Evolutionary conservation across 37 sponge, comb jelly and placozoan species (phyloP).

Genomic region (Mnemiopsis leidyi): DNA sequence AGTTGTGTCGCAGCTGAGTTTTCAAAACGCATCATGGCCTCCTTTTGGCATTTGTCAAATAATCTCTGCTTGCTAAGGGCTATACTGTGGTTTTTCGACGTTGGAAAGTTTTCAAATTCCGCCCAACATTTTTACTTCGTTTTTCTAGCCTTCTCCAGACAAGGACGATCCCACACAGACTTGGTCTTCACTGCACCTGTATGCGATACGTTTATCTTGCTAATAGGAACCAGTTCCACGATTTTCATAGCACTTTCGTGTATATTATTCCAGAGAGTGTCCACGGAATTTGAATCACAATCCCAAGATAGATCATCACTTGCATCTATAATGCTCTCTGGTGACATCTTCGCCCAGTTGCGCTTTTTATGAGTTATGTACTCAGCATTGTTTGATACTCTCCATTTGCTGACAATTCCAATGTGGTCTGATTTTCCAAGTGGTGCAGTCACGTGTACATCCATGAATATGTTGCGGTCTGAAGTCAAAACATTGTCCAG

Average conservation of each 20-base stretch:
- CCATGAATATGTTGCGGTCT: neutral
- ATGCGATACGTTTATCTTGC: neutral
- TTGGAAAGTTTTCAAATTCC: slow-evolving; percentile 27
- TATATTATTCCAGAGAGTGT: neutral
- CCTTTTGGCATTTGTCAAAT: neutral
- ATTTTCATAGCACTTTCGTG: neutral
- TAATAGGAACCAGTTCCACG: neutral
- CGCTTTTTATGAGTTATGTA: neutral
- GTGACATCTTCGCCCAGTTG: neutral
- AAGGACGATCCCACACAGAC: neutral
- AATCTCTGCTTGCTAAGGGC: neutral
- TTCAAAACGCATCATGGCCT: neutral
- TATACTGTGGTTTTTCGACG: neutral
- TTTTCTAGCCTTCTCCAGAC: neutral
- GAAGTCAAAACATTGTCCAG: slow-evolving; percentile 13
- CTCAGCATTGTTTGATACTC: neutral
- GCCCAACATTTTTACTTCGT: neutral
- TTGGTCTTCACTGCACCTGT: slow-evolving; percentile 26
- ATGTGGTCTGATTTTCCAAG: slow-evolving; percentile 51
- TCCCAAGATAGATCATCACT: neutral
- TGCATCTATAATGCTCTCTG: neutral
- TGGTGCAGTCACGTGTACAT: neutral
- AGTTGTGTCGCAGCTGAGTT: neutral
- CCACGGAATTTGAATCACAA: no score
- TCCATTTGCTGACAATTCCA: neutral